phyloP scores from a whole-genome alignment of 1,140 invertebrate genomes.

The Calliphora vicina region DNA sequence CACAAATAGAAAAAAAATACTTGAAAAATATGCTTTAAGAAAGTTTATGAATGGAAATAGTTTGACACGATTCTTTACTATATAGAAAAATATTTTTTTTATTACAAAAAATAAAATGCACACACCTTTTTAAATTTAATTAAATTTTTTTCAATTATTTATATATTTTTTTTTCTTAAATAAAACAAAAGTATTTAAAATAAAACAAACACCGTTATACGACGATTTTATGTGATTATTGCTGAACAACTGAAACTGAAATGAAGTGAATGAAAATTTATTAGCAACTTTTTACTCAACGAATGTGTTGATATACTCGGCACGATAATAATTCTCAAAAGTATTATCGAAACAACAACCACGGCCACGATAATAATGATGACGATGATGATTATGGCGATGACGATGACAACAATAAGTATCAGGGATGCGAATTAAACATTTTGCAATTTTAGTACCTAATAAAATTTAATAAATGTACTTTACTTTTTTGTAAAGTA shows the following conservation, averaged over 20 bases:
- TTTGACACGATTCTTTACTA: not conserved
- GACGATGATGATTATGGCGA: not conserved
- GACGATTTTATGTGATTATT: not conserved
- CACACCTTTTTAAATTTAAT: not conserved
- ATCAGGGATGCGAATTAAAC: not conserved
- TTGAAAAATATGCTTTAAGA: not conserved
- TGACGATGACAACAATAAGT: not conserved
- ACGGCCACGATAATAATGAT: not conserved
- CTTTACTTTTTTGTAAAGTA: too few species aligned
- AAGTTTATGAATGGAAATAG: not conserved
- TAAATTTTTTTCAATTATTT: not conserved
- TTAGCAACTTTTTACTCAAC: slow-evolving; percentile 7
- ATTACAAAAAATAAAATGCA: not conserved
- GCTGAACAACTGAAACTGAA: not conserved
- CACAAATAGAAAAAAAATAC: not conserved
- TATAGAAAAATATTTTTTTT: not conserved
- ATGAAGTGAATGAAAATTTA: slow-evolving; percentile 14
- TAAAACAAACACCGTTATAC: not conserved
- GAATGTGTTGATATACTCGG: not conserved
- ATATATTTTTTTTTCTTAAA: not conserved
- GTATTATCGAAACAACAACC: not conserved
- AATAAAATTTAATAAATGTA: too few species aligned
- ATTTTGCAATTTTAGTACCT: too few species aligned
- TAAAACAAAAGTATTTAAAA: not conserved
- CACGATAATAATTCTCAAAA: not conserved